phyloP scores from a whole-genome alignment of 2,113 vertebrate species.

The Numida meleagris region DNA sequence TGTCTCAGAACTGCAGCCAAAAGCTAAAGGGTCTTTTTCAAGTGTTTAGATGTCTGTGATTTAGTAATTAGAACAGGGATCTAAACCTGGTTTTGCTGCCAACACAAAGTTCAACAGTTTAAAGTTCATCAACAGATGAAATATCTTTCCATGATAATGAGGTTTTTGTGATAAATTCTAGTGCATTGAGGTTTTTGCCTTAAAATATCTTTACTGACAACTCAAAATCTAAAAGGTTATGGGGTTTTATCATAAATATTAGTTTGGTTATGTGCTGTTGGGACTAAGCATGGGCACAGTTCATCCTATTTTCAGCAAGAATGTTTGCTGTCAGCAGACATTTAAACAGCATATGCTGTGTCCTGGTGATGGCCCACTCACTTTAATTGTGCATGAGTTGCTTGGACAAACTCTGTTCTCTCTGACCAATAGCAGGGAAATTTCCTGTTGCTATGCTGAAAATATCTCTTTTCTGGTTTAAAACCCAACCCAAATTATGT shows the following conservation, averaged over 20 bases:
- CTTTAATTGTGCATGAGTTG: not conserved
- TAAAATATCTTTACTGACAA: not conserved
- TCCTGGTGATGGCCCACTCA: not conserved
- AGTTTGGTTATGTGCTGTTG: not conserved
- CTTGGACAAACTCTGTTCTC: not conserved
- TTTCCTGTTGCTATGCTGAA: not conserved
- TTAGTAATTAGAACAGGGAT: not conserved
- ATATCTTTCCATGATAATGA: accelerated
- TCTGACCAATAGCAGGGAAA: not conserved
- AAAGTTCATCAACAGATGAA: not conserved
- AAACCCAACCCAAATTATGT: not conserved
- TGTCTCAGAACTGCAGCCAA: not conserved
- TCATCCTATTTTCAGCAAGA: not conserved
- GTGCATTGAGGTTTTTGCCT: not conserved
- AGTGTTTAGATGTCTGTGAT: not conserved
- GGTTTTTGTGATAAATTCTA: not conserved
- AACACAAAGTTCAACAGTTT: not conserved
- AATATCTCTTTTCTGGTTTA: not conserved
- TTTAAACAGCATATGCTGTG: not conserved
- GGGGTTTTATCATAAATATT: not conserved
- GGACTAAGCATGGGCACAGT: not conserved
- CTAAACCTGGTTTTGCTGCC: not conserved
- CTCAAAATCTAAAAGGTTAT: not conserved
- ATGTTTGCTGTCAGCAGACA: not conserved
- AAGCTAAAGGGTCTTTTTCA: not conserved